phyloP scores from a whole-genome alignment of 2,888 invertebrate genomes.

The Acleris literana region DNA sequence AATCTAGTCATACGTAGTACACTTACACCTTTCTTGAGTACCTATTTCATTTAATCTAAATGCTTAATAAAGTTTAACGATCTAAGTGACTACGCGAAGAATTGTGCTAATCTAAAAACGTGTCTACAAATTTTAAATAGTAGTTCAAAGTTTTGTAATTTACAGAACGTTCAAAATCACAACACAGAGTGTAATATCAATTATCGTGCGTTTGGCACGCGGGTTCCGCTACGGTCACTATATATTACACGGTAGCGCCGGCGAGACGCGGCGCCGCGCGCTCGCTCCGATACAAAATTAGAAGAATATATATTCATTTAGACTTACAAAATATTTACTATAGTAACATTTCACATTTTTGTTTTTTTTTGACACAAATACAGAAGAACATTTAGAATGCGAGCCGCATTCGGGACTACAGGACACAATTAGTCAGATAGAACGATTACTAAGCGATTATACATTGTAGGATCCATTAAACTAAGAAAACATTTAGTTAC shows the following conservation, averaged over 20 bases:
- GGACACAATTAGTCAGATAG: constrained; percentile 39
- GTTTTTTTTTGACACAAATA: constrained; percentile 72
- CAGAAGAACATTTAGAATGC: constrained; percentile 65
- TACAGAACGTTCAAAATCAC: constrained; percentile 84
- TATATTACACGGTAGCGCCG: constrained; percentile 65
- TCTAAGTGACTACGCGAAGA: constrained; percentile 82
- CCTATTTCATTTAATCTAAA: constrained; percentile 78
- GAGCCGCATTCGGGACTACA: constrained; percentile 58
- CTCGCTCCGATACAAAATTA: constrained; percentile 79
- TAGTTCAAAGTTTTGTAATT: constrained; percentile 78
- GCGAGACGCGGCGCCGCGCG: constrained; percentile 41
- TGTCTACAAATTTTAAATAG: constrained; percentile 76
- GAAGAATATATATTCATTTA: constrained; percentile 83
- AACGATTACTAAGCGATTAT: constrained; percentile 35
- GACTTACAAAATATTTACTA: constrained; percentile 78
- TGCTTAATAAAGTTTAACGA: constrained; percentile 71
- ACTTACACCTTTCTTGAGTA: constrained; percentile 71
- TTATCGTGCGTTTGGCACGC: constrained; percentile 79
- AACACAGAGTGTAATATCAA: constrained; percentile 85
- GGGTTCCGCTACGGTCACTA: constrained; percentile 62
- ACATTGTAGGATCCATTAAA: constrained; percentile 39
- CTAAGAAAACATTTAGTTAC: constrained; percentile 41
- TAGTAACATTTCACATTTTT: constrained; percentile 63
- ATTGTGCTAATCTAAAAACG: constrained; percentile 82
- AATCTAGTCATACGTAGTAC: constrained; percentile 74